Base-by-base conservation (phyloP, 2,888 invertebrate species). In the Muscina levida region DNA sequence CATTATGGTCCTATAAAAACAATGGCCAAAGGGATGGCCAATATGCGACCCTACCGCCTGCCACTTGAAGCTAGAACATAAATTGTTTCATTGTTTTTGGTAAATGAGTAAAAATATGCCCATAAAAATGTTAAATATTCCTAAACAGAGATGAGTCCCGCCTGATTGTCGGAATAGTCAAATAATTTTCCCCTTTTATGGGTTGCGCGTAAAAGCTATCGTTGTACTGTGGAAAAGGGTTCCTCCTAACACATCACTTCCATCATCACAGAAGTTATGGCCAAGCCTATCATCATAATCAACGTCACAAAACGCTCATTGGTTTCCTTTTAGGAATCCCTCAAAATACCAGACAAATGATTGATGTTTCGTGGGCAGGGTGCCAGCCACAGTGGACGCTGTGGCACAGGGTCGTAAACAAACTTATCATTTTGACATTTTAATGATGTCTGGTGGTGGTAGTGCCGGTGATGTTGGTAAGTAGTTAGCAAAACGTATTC, bases 351-450 rank as follows among this genome's bases (percentile, higher is more conserved):
- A 19, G 19, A 11, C 24, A 13, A 53, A 44, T 68, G 72, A 77
- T 68, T 72, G 72, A 68, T 78, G 68, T 73, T 44, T 68, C 22
- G 68, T 72, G 67, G 62, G 44, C 31, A 68, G 22, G 53, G 15
- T 62, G 10, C 10, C 2, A n/a, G n/a, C n/a, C n/a, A n/a, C n/a
- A n/a, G n/a, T n/a, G n/a, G n/a, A 15, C 48, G 2, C 19, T 19
- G 1, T 51, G 22, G 51, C 72, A 57, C 44, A 73, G 72, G 65
- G 66, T 72, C 57, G 15, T 44, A 78, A 76, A 70, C 66, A 72
- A 82, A 77, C 78, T 78, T 77, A 82, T 80, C 73, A 82, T 82
- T 80, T 78, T 78, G 82, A 79, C 79, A 76, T 71, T 74, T 74
- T 78, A 77, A 77, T 79, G 73, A 68, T 37, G 17, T 77, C 53